A percentile compares a stretch with the other conserved stretches of the same genome.
phyloP scores from a whole-genome alignment of 2,797 vertebrate species.

The Leptoclinus maculatus region DNA sequence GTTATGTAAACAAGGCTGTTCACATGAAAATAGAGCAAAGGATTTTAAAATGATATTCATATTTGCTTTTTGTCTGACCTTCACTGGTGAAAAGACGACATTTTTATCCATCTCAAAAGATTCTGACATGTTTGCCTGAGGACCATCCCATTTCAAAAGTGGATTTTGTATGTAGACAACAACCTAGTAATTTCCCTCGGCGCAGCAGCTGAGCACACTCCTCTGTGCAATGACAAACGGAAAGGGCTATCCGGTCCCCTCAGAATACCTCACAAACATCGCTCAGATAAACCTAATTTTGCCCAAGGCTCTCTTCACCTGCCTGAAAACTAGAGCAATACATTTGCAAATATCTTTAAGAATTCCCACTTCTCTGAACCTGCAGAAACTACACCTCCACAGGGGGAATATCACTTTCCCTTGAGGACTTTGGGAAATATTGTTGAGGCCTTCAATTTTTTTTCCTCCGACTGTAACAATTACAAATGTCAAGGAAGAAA shows the following conservation, averaged over 20 bases:
- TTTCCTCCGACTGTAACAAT: conserved; percentile 85
- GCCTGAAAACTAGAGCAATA: conserved; percentile 81
- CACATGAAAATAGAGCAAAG: conserved; percentile 29
- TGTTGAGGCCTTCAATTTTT: conserved; percentile 79
- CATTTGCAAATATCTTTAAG: conserved; percentile 79
- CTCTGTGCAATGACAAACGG: conserved; percentile 78
- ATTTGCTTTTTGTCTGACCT: conserved; percentile 56
- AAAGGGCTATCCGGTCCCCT: conserved; percentile 77
- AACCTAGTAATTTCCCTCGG: conserved; percentile 82
- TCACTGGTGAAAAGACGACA: conserved; percentile 27
- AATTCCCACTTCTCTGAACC: conserved; percentile 65
- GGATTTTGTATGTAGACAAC: conserved; percentile 79
- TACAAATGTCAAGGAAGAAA: conserved; percentile 87
- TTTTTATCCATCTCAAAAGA: conserved; percentile 41
- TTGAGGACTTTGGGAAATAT: conserved; percentile 83
- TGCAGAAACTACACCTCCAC: conserved; percentile 77
- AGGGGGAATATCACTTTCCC: conserved; percentile 79
- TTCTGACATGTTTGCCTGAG: conserved; percentile 69
- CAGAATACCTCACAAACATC: conserved; percentile 81
- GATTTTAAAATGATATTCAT: conserved; percentile 32
- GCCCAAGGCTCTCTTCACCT: conserved; percentile 86
- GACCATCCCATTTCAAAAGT: conserved; percentile 71
- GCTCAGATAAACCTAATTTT: conserved; percentile 84
- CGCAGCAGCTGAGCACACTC: conserved; percentile 77
- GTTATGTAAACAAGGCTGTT: conserved; percentile 17